A percentile compares a stretch with the other conserved stretches of the same genome.
Evolutionary conservation across 2,113 vertebrate genomes (phyloP).

Genomic region (Oryzias woworae): DNA sequence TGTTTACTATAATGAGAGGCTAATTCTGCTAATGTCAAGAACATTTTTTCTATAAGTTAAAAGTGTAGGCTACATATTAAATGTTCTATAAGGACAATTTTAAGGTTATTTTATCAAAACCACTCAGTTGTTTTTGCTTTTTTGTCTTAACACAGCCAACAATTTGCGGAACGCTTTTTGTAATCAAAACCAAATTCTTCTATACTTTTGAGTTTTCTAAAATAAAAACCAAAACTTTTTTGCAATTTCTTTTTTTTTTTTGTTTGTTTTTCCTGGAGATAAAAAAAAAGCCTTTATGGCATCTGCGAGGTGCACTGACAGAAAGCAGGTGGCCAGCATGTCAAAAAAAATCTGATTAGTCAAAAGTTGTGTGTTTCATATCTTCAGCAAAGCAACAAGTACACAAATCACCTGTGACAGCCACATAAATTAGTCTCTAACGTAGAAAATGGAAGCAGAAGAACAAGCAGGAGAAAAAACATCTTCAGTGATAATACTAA

Average conservation of each 20-base stretch:
- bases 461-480: not conserved
- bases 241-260: not conserved
- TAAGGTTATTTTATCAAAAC: too few species aligned
- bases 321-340: not conserved
- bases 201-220: not conserved
- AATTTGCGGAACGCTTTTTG: not conserved
- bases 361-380: slow-evolving; percentile 13
- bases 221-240: not conserved
- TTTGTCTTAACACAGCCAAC: too few species aligned
- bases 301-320: not conserved
- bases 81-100: too few species aligned
- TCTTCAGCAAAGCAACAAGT: slow-evolving; percentile 20
- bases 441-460: slow-evolving; percentile 1
- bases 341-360: slow-evolving; percentile 16
- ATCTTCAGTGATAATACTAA: not conserved
- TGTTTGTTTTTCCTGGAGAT: not conserved
- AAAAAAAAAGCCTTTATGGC: not conserved
- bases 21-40: too few species aligned
- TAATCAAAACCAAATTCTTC: not conserved
- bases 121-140: too few species aligned
- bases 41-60: too few species aligned
- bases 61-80: too few species aligned
- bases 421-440: not conserved
- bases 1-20: too few species aligned
- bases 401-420: slow-evolving; percentile 26